Evolutionary conservation across 2,113 vertebrate species (phyloP).

Genomic region (Catharus minimus): DNA sequence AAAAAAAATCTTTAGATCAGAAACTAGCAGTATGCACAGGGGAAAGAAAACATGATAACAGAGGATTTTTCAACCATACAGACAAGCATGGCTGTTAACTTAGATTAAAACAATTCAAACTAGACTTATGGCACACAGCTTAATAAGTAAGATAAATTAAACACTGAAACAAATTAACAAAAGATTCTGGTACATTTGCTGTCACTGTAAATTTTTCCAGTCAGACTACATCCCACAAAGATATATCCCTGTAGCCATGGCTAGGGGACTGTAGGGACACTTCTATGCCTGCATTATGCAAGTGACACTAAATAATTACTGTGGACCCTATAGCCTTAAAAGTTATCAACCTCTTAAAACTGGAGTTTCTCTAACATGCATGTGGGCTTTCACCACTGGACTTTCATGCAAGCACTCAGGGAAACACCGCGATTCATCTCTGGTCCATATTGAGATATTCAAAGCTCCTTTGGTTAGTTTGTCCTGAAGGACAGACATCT

Average conservation of each 20-base stretch:
- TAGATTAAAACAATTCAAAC: background rate
- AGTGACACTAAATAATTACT: background rate
- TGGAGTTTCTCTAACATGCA: background rate
- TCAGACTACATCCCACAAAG: background rate
- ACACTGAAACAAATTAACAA: background rate
- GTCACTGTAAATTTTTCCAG: background rate
- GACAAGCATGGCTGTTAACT: background rate
- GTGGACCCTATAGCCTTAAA: background rate
- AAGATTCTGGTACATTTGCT: background rate
- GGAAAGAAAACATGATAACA: background rate
- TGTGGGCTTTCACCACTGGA: background rate
- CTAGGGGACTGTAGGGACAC: background rate
- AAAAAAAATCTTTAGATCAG: background rate
- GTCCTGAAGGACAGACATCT: background rate
- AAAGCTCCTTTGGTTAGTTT: background rate
- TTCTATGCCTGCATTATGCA: background rate
- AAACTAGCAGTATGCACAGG: background rate
- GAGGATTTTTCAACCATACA: background rate
- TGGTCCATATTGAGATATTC: background rate
- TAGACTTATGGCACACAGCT: background rate
- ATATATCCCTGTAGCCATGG: background rate
- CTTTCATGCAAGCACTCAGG: background rate
- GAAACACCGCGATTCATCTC: background rate
- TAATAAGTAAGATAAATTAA: slow-evolving; percentile 2
- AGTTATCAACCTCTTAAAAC: background rate